Evolutionary conservation across 2,888 invertebrate species (phyloP), one percentile per base, ranked within the genome.

Genomic region (Lampropteryx suffumata): DNA sequence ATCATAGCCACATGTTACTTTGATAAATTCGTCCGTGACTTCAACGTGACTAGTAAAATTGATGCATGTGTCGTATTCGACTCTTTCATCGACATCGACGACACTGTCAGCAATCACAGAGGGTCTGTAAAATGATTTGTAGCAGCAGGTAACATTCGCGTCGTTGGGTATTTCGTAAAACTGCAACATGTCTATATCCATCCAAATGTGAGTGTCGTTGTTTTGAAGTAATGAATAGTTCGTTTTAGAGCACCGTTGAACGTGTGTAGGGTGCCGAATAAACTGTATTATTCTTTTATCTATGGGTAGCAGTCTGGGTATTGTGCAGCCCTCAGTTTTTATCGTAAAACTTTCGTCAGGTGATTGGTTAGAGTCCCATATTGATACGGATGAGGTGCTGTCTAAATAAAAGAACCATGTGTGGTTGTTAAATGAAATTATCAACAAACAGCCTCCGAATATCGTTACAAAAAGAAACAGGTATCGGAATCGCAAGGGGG

Each of bases 271-370:
- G 9, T 79, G 77, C 42, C 79, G 73, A 35, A 93, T 86, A 64
- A 91, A 94, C 55, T 85, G 83, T 57, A 79, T 84, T 24, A 94
- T 84, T 29, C 82, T 78, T 3, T 87, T 76, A 67, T 94, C 93
- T 59, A 92, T 92, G 0, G 94, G 92, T 58, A 92, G 87, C 63
- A 94, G 78, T 1, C 91, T 91, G 0, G 94, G 94, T 59, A 95
- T 94, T 7, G 92, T 92, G 69, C 95, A 95, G 13, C 94, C 94
- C 50, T 88, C 81, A 6, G 93, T 94, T 67, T 91, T 90, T 41
- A 94, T 92, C 1, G 93, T 82, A 62, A 87, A 93, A 57, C 69
- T 70, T 45, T 73, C 65, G 24, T 71, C 65, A 44, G 71, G n/a
- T n/a, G n/a, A 67, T 37, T 59, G 65, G 21, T 70, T 68, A 5